These are phyloP conservation scores for Oreochromis spilurus DNA, from an alignment of 2,113 vertebrate species.

Conservation along the genomic window DNA sequence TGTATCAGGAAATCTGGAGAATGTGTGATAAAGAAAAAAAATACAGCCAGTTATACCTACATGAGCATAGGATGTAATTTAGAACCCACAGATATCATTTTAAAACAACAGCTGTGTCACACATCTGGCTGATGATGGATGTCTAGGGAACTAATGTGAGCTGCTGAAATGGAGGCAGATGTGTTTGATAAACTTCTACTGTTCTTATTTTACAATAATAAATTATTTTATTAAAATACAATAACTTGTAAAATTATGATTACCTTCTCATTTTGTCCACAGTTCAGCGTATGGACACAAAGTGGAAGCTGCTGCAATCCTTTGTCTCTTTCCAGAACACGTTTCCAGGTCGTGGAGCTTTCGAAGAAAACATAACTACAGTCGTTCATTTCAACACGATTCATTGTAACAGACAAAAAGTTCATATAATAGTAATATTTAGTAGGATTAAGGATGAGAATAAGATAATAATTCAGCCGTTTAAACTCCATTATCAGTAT, in stretches of 20 bases:
- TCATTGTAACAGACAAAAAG: neutral
- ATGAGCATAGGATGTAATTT: neutral
- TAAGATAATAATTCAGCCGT: neutral
- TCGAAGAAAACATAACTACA: neutral
- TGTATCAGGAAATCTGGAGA: neutral
- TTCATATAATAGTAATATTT: neutral
- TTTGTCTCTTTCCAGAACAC: neutral
- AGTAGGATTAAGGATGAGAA: neutral
- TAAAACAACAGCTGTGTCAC: neutral
- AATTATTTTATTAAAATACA: neutral
- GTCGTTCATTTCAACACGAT: neutral
- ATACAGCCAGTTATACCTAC: neutral
- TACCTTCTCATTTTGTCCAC: neutral
- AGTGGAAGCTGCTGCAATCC: neutral
- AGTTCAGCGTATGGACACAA: neutral
- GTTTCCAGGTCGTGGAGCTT: neutral
- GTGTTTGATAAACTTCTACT: neutral
- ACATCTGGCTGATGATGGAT: neutral
- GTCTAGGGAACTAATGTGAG: neutral
- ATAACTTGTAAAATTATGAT: neutral
- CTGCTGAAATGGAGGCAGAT: neutral
- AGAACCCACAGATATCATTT: neutral
- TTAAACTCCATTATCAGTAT: neutral
- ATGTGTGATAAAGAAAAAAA: neutral
- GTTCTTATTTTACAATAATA: neutral